Evolutionary conservation across 2,888 invertebrate genomes (phyloP), one percentile per base, ranked within the genome.

Genomic region (Bellardia bayeri): DNA sequence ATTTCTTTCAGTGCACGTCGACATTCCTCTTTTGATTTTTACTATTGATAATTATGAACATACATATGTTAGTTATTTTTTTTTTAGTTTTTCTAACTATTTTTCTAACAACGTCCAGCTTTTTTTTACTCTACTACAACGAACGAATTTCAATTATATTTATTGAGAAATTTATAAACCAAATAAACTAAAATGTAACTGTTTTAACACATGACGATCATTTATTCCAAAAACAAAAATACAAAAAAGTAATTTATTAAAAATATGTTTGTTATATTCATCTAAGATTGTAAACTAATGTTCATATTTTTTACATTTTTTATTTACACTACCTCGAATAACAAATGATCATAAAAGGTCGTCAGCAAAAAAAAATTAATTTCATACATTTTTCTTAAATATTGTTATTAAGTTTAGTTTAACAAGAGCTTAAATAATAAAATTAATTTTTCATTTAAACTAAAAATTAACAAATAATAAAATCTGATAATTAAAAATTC

Each of bases 1-100:
- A 87, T 82, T 88, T 84, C 79, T 89, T 89, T 85, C 89, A 90
- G 90, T 88, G 80, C 83, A 85, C 90, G 89, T 87, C 89, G 89
- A 63, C 89, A 90, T 89, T 90, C 89, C 80, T 69, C 87, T 84
- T 89, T 89, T 88, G 88, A 81, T 74, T 88, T 88, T 72, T 86
- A 88, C 80, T 68, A 71, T 33, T 86, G 51, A 79, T 42, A 68
- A 45, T 51, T 61, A 9, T 71, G 54, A n/a, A n/a, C n/a, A n/a
- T 49, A 7, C 23, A 23, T 49, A 7, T 58, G 16, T 45, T 63
- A 30, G 16, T 68, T 64, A 4, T 69, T 51, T 78, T 69, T n/a
- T 49, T 63, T n/a, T 45, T 66, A 61, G 6, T 9, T 64, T 56
- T 80, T 11, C n/a, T 49, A 66, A 66, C 66, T 33, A 74, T n/a